Percentiles rank a stretch among this genome's conserved stretches.
Conservation (phyloP, 2,113 vertebrate species). For the Podarcis raffonei region DNA sequence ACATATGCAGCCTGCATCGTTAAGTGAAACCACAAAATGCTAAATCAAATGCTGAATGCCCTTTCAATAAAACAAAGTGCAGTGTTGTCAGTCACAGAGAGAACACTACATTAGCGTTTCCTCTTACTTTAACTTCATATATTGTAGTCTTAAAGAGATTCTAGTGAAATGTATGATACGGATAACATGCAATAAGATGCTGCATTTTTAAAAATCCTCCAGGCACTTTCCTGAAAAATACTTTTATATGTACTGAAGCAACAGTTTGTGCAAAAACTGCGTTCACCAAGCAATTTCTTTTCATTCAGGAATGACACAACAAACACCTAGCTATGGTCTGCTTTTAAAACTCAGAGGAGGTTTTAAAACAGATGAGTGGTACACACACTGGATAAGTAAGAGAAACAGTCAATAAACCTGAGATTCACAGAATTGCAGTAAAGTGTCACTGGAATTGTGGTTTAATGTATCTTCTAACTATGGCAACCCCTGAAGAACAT, state of each 20-base stretch:
- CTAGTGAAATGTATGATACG: conserved; percentile 31
- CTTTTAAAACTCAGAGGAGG: background rate
- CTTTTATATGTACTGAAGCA: background rate
- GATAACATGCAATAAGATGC: conserved; percentile 11
- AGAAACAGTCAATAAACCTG: conserved; percentile 4
- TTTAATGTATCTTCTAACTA: background rate
- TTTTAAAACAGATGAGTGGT: background rate
- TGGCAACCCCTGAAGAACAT: background rate
- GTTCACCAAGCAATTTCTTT: background rate
- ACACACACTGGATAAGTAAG: background rate
- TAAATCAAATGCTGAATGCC: conserved; percentile 4
- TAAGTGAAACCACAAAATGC: conserved; percentile 33
- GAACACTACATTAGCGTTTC: background rate
- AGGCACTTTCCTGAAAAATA: background rate
- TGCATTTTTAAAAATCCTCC: background rate
- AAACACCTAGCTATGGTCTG: background rate
- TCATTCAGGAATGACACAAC: background rate
- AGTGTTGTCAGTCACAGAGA: conserved; percentile 1
- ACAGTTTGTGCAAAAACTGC: background rate
- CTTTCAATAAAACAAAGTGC: conserved; percentile 2
- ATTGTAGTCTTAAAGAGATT: background rate
- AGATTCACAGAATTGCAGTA: conserved; percentile 20
- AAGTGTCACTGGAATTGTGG: conserved; percentile 41
- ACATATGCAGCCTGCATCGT: background rate
- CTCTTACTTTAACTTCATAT: background rate